phyloP scores from a whole-genome alignment of 2,113 vertebrate species.

The Prionailurus bengalensis region DNA sequence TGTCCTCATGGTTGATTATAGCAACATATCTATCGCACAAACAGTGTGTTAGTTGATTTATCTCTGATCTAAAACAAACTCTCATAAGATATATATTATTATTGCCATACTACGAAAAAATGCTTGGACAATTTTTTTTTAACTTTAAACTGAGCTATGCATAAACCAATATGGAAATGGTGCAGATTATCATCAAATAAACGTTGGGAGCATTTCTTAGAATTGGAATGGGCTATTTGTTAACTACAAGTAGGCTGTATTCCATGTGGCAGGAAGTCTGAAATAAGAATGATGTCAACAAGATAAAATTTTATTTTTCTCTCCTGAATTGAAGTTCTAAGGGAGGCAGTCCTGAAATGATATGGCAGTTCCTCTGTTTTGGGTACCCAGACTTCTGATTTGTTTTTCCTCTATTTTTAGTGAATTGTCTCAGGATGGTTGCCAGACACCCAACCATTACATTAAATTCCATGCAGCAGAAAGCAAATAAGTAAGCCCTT shows the following conservation, averaged over 20 bases:
- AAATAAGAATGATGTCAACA: neutral
- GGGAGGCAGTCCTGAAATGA: neutral
- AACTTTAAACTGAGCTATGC: neutral
- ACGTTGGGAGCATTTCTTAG: neutral
- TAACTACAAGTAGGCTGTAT: neutral
- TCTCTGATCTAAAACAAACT: neutral
- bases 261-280: neutral
- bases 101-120: neutral
- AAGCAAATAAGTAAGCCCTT: neutral
- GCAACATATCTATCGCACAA: neutral
- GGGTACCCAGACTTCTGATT: neutral
- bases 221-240: neutral
- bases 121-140: neutral
- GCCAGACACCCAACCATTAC: neutral
- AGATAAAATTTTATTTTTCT: neutral
- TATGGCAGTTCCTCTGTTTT: neutral
- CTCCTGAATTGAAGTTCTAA: neutral
- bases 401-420: neutral
- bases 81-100: neutral
- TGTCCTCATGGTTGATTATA: neutral
- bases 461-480: neutral
- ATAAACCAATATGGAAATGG: constrained; percentile 10
- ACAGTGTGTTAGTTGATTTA: neutral
- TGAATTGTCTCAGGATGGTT: neutral
- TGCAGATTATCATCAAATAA: constrained; percentile 17